These are phyloP conservation scores for Aleadryas rufinucha DNA, from an alignment of 2,113 vertebrate genomes.

Conservation along the genomic window DNA sequence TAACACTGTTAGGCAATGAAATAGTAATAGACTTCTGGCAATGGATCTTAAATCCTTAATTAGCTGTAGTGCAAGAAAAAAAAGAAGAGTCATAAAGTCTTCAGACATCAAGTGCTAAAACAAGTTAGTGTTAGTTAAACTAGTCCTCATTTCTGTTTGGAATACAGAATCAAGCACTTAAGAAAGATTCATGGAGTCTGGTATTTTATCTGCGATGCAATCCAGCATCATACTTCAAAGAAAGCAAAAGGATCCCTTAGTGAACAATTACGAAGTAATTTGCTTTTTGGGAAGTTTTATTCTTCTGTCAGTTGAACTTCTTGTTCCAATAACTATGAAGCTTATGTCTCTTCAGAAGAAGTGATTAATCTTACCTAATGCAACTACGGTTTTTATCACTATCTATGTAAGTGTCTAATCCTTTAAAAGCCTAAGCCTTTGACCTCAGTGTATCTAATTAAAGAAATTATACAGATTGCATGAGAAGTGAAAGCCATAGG, in stretches of 20 bases:
- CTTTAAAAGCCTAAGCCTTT: slow-evolving; percentile 21
- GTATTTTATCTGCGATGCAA: background rate
- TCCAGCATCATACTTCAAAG: background rate
- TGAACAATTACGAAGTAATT: background rate
- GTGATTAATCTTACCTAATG: slow-evolving; percentile 5
- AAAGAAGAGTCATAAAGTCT: slow-evolving; percentile 1
- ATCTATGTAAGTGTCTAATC: background rate
- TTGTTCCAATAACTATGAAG: background rate
- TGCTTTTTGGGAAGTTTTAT: background rate
- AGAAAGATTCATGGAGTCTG: background rate
- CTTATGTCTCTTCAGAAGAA: background rate
- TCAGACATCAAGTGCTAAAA: background rate
- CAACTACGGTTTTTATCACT: background rate
- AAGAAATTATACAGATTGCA: slow-evolving; percentile 1
- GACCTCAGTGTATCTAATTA: slow-evolving; percentile 18
- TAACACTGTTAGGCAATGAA: background rate
- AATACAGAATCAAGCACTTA: background rate
- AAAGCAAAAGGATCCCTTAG: background rate
- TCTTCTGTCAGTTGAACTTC: background rate
- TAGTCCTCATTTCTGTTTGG: background rate
- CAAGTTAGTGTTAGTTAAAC: slow-evolving; percentile 6
- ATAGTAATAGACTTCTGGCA: background rate
- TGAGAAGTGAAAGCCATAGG: background rate
- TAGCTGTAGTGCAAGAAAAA: background rate
- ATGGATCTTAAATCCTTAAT: background rate